Evolutionary conservation across 2,113 vertebrate species (phyloP).

Genomic region (Thunnus maccoyii): DNA sequence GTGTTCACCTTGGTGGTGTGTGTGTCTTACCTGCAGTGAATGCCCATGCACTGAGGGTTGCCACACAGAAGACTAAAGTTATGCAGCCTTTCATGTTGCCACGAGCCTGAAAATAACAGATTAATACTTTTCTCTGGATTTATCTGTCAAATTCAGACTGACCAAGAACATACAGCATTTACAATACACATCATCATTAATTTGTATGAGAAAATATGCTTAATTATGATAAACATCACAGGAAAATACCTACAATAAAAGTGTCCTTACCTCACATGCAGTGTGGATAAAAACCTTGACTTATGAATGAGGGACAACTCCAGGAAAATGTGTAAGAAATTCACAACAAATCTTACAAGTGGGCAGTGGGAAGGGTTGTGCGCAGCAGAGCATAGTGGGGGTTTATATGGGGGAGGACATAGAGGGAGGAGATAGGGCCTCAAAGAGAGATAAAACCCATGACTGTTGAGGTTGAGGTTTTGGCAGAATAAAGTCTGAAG

Average conservation of each 20-base stretch:
- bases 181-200: background rate
- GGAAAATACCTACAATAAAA: background rate
- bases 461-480: background rate
- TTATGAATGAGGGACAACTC: background rate
- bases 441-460: background rate
- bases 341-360: constrained; percentile 3
- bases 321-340: constrained; percentile 1
- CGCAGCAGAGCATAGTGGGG: constrained; percentile 11
- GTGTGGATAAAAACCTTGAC: background rate
- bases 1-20: background rate
- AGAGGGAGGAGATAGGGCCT: constrained; percentile 45
- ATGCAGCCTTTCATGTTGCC: constrained; percentile 63
- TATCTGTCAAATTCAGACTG: background rate
- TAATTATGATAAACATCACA: background rate
- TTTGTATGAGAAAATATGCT: background rate
- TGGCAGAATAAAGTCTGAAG: background rate
- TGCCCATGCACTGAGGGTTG: constrained; percentile 52
- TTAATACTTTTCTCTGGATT: background rate
- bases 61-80: constrained; percentile 48
- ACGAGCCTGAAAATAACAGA: constrained; percentile 31
- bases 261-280: constrained; percentile 55
- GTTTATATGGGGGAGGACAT: constrained; percentile 52
- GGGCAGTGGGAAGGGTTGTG: constrained; percentile 9
- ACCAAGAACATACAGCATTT: background rate
- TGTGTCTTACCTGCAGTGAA: constrained; percentile 76